Percentiles rank a stretch among this genome's conserved stretches.
These are phyloP conservation scores for Myotis brandtii DNA, from an alignment of 2,113 vertebrate species.

Conservation along the genomic window DNA sequence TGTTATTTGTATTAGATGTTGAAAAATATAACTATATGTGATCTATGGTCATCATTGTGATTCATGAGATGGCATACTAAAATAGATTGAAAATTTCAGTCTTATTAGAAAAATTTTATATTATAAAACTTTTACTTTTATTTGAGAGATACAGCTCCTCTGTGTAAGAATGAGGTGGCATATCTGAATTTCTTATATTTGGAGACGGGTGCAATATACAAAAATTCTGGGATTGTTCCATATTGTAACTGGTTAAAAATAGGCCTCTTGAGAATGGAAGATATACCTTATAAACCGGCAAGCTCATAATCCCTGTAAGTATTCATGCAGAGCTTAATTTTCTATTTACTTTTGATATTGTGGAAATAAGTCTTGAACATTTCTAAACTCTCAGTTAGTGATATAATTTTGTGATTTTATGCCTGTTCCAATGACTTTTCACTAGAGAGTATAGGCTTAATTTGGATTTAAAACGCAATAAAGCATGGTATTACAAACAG, in stretches of 20 bases:
- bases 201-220: not conserved
- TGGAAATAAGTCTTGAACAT: not conserved
- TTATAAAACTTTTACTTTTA: not conserved
- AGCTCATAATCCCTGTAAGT: not conserved
- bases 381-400: slow-evolving; percentile 3
- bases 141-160: not conserved
- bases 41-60: not conserved
- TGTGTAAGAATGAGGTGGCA: not conserved
- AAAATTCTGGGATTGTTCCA: accelerated
- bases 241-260: not conserved
- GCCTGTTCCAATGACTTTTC: not conserved
- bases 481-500: not conserved
- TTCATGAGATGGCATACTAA: not conserved
- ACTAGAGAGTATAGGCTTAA: not conserved
- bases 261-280: not conserved
- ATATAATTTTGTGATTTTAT: not conserved
- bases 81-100: not conserved
- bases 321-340: not conserved
- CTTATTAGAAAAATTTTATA: not conserved
- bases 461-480: slow-evolving; percentile 12
- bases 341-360: not conserved
- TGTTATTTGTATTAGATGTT: not conserved
- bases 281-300: not conserved
- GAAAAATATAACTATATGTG: not conserved
- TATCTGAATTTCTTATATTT: not conserved